phyloP scores from a whole-genome alignment of 2,888 invertebrate genomes.

The Eupithecia insigniata region DNA sequence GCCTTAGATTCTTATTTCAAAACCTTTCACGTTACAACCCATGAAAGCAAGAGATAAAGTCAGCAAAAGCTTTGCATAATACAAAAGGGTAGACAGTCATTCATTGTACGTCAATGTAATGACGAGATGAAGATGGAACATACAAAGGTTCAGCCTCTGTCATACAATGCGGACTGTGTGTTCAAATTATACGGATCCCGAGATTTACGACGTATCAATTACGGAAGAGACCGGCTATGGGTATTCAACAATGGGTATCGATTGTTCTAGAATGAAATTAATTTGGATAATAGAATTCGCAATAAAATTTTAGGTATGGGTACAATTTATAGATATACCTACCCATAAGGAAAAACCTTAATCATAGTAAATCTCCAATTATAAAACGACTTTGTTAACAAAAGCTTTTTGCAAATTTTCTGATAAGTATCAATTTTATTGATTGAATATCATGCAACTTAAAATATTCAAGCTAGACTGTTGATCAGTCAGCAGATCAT shows the following conservation, averaged over 20 bases:
- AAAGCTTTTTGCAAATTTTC: neutral
- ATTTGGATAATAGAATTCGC: neutral
- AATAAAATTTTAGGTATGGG: neutral
- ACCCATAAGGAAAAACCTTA: no score
- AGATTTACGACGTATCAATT: conserved; percentile 46
- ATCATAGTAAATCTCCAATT: no score
- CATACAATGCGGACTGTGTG: conserved; percentile 45
- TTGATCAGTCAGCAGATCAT: no score
- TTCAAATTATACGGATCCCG: conserved; percentile 49
- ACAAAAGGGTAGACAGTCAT: conserved; percentile 11
- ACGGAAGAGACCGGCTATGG: neutral
- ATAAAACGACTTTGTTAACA: no score
- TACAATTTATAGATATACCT: neutral
- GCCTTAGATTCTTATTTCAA: neutral
- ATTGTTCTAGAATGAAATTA: neutral
- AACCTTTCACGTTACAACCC: neutral
- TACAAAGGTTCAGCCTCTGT: conserved; percentile 43
- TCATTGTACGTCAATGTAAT: conserved; percentile 3
- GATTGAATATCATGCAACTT: no score
- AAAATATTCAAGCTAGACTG: no score
- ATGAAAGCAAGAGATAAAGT: neutral
- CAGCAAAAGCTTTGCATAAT: conserved; percentile 9
- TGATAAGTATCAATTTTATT: no score
- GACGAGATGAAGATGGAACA: conserved; percentile 35
- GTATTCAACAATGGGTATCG: conserved; percentile 1